These are phyloP conservation scores for Boloria euphrosyne DNA, from an alignment of 2,888 invertebrate species.

Conservation along the genomic window DNA sequence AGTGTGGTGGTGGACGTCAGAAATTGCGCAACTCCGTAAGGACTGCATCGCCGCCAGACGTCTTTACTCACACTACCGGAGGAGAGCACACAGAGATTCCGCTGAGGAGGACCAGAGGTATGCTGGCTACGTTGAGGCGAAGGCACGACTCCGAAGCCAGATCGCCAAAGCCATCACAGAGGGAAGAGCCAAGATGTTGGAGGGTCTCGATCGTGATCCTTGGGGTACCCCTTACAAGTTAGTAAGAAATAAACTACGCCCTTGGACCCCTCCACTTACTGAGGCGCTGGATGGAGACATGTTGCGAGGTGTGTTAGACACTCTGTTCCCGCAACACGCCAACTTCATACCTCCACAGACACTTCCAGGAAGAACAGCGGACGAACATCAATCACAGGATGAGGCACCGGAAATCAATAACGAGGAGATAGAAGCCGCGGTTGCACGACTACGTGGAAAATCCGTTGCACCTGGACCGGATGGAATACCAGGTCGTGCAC, in stretches of 20 bases:
- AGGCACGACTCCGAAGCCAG: background rate
- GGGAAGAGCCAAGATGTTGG: background rate
- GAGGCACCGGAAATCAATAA: too few species aligned
- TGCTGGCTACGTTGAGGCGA: constrained; percentile 1
- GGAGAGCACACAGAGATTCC: background rate
- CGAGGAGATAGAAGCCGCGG: too few species aligned
- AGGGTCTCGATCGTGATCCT: too few species aligned
- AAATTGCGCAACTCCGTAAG: background rate
- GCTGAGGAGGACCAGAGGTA: constrained; percentile 12
- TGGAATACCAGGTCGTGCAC: background rate
- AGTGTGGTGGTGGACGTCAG: too few species aligned
- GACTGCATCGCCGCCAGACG: background rate
- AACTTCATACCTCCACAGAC: background rate
- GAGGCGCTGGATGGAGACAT: background rate
- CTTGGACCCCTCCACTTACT: too few species aligned
- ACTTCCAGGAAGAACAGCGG: too few species aligned
- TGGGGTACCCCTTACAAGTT: too few species aligned
- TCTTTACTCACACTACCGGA: constrained; percentile 1
- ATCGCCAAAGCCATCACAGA: too few species aligned
- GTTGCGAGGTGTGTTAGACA: background rate
- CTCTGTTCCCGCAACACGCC: constrained; percentile 10
- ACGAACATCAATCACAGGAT: too few species aligned
- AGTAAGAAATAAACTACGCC: too few species aligned
- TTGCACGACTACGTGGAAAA: background rate
- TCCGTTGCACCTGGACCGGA: background rate